Evolutionary conservation across 2,113 vertebrate genomes (phyloP).

Genomic region (Macquaria ambigua): DNA sequence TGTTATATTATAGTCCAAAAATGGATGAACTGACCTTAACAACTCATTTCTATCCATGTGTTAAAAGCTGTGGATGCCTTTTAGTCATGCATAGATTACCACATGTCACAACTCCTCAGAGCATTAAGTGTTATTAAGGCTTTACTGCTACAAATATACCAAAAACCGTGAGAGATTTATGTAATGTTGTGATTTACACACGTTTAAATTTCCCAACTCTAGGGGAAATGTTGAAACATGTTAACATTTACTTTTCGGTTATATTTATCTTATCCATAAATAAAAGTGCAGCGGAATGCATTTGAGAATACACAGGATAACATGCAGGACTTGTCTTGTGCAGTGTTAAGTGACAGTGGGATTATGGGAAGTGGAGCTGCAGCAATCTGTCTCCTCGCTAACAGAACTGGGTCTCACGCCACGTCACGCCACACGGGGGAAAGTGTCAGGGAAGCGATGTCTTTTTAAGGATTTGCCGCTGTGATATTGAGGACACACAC

Average conservation of each 20-base stretch:
- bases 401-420: conserved; percentile 60
- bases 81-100: neutral
- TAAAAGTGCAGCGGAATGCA: neutral
- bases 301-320: neutral
- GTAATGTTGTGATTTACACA: neutral
- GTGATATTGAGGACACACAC: conserved; percentile 49
- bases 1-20: too few species aligned
- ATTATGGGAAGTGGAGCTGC: conserved; percentile 40
- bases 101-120: neutral
- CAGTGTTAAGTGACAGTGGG: conserved; percentile 37
- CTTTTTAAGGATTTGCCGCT: conserved; percentile 39
- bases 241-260: neutral
- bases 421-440: conserved; percentile 29
- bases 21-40: too few species aligned
- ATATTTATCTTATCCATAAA: neutral
- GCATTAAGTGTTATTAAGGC: neutral
- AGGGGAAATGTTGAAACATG: neutral
- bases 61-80: neutral
- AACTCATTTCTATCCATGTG: too few species aligned
- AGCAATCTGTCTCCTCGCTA: conserved; percentile 56
- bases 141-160: neutral
- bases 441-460: conserved; percentile 46
- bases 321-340: neutral
- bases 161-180: neutral
- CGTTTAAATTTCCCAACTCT: neutral